A percentile compares a stretch with the other conserved stretches of the same genome.
Conservation (phyloP, 2,113 vertebrate species). For the Hoplias malabaricus region DNA sequence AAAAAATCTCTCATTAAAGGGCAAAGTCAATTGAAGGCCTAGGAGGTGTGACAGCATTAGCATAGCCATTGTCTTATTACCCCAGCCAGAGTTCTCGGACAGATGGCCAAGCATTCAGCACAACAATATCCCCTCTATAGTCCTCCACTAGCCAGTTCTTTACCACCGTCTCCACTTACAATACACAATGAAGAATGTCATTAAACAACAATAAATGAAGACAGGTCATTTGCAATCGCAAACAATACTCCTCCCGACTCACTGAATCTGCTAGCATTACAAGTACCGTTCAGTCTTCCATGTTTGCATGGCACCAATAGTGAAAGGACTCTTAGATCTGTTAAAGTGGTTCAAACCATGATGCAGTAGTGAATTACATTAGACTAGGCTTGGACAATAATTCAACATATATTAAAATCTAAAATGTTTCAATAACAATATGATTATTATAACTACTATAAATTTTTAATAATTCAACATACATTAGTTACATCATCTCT, state of each 20-base stretch:
- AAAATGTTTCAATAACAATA: too few species aligned
- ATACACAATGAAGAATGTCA: slow-evolving; percentile 8
- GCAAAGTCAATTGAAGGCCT: slow-evolving; percentile 11
- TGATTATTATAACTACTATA: too few species aligned
- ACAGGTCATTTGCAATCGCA: not conserved
- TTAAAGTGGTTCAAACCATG: not conserved
- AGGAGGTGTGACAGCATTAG: slow-evolving; percentile 34
- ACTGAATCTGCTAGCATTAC: not conserved
- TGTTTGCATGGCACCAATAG: not conserved
- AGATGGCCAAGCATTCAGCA: slow-evolving; percentile 66
- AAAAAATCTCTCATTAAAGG: not conserved
- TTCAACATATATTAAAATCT: too few species aligned
- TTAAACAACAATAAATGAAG: slow-evolving; percentile 22
- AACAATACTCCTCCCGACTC: not conserved
- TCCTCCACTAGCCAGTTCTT: slow-evolving; percentile 41
- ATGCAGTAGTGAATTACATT: not conserved
- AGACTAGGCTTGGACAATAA: too few species aligned
- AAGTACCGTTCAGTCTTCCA: not conserved
- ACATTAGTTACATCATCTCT: too few species aligned
- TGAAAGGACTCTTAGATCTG: not conserved
- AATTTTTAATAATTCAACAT: too few species aligned
- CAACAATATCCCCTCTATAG: slow-evolving; percentile 64
- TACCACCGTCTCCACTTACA: not conserved
- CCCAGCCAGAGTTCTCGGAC: slow-evolving; percentile 60
- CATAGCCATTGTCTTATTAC: slow-evolving; percentile 26